Evolutionary conservation across 1,140 invertebrate genomes (phyloP).

Genomic region (Laupala kohalensis): DNA sequence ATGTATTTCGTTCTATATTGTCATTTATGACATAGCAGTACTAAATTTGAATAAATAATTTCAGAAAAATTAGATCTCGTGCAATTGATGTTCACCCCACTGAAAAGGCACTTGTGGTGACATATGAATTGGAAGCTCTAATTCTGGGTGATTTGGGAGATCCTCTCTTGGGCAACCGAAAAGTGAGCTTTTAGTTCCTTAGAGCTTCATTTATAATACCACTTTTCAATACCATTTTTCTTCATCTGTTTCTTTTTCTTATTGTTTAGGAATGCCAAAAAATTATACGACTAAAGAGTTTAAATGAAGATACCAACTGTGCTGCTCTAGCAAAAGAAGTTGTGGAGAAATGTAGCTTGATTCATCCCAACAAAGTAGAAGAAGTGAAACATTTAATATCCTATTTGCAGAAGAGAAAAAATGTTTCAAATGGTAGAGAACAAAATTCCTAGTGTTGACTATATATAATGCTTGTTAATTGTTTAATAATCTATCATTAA

Average conservation of each 20-base stretch:
- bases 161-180: slow-evolving; percentile 72
- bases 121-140: slow-evolving; percentile 78
- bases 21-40: neutral
- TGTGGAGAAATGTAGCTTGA: slow-evolving; percentile 76
- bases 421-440: slow-evolving; percentile 16
- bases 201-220: neutral
- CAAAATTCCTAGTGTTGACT: too few species aligned
- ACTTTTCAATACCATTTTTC: neutral
- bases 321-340: slow-evolving; percentile 70
- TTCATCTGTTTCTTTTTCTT: slow-evolving; percentile 13
- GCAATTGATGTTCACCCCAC: slow-evolving; percentile 81
- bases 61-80: slow-evolving; percentile 68
- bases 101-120: slow-evolving; percentile 77
- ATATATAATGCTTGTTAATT: too few species aligned
- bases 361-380: slow-evolving; percentile 66
- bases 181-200: slow-evolving; percentile 28
- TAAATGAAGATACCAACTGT: slow-evolving; percentile 70
- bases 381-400: slow-evolving; percentile 87
- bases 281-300: slow-evolving; percentile 70
- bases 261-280: slow-evolving; percentile 57
- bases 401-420: slow-evolving; percentile 75
- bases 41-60: slow-evolving; percentile 11
- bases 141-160: slow-evolving; percentile 72
- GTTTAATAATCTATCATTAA: too few species aligned
- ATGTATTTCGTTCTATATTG: neutral